Base-by-base conservation (phyloP, 23 tunicate species). In the Pegea sp. region DNA sequence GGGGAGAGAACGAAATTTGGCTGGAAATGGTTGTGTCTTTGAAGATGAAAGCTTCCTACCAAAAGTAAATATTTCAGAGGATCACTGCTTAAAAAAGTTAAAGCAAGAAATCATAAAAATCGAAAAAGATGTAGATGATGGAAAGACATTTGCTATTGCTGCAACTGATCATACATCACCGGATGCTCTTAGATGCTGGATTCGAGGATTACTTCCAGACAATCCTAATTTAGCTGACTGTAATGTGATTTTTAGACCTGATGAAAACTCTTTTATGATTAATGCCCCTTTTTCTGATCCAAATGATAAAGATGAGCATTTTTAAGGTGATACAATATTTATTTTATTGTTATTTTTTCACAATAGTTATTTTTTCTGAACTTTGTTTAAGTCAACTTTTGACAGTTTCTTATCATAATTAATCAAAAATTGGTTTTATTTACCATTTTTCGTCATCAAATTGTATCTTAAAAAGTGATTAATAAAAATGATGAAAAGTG, bases 61-160 rank as follows among this genome's bases (percentile, higher is more conserved):
- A 6, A 58, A 19, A 3, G 52, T 84, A 21, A 50, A 72, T 27
- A 4, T 74, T 4, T 71, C 46, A 24, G 69, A 74, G 24, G 53
- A 22, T 7, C 24, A 53, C 5, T 8, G 48, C 26, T 1, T 11
- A 2, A 48, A 52, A 18, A 52, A 29, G 24, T 1, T 24, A 11
- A 52, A 22, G 31, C 56, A 63, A 53, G 70, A 73, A 26, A 73
- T 74, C 4, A 32, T 42, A 2, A 65, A 55, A 63, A 64, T 84
- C 11, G 69, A 67, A 34, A 65, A 68, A 26, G 95, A 84, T 56
- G 65, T 71, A 13, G 48, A 53, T 44, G 95, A 84, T 63, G 95
- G 95, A 18, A 58, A 68, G n/a, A 84, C 73, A 30, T 84, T 62
- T 58, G 95, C 81, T 1, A 50, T 84, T 27, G 95, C 95, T 20